Conservation (phyloP, 2,113 vertebrate species). For the Podilymbus podiceps region DNA sequence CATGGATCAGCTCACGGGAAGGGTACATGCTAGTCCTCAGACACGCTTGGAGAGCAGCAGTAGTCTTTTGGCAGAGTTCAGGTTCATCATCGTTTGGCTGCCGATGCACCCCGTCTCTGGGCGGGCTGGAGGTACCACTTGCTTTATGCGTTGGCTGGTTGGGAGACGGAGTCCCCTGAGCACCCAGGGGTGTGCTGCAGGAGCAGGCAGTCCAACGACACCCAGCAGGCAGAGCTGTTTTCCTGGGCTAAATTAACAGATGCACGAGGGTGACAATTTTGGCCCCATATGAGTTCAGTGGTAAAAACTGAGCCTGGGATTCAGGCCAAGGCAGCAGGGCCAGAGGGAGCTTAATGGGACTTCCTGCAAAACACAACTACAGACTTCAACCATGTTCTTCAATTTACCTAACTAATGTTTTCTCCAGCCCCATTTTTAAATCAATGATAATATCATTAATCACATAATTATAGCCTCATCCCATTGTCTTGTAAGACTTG, state of each 20-base stretch:
- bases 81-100: neutral
- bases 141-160: neutral
- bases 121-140: neutral
- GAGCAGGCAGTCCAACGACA: neutral
- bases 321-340: neutral
- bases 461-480: neutral
- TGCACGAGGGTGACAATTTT: neutral
- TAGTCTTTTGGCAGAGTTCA: neutral
- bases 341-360: neutral
- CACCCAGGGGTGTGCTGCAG: neutral
- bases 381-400: neutral
- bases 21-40: neutral
- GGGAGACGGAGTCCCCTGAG: neutral
- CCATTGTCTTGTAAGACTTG: neutral
- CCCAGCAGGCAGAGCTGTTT: neutral
- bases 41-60: neutral
- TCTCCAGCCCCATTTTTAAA: neutral
- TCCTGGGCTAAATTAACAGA: neutral
- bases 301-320: neutral
- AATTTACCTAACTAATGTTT: constrained; percentile 14
- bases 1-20: neutral
- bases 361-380: neutral
- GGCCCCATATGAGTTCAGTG: neutral
- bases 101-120: too few relatives aligned
- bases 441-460: neutral